Conservation (phyloP, 2,888 invertebrate species). For the Caenorhabditis uteleia region DNA sequence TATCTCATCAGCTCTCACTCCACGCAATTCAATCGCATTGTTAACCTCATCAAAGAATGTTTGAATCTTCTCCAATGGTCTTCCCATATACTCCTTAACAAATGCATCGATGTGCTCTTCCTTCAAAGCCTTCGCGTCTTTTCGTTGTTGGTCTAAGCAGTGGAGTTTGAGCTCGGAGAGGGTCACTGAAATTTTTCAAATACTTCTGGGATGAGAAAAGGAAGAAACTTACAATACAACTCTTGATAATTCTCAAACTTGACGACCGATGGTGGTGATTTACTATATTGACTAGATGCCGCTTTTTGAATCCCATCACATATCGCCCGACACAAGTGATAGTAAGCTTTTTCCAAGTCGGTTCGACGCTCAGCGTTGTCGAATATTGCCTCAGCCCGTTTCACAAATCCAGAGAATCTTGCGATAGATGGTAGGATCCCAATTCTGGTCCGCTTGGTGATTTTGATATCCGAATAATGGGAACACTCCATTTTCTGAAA, state of each 20-base stretch:
- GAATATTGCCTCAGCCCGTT: constrained; percentile 86
- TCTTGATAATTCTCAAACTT: constrained; percentile 96
- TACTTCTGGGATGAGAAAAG: not conserved
- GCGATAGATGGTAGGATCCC: constrained; percentile 63
- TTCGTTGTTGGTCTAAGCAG: constrained; percentile 84
- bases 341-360: constrained; percentile 86
- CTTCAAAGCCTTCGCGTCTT: constrained; percentile 88
- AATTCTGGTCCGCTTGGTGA: constrained; percentile 57
- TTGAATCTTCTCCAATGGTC: constrained; percentile 88
- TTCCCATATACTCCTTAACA: constrained; percentile 91
- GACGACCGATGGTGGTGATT: constrained; percentile 89
- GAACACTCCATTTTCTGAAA: constrained; percentile 50
- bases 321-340: constrained; percentile 75
- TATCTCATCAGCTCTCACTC: constrained; percentile 94
- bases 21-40: constrained; percentile 83
- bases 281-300: constrained; percentile 81
- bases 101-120: constrained; percentile 87
- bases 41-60: constrained; percentile 96
- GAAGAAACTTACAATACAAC: constrained; percentile 76
- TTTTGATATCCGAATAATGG: constrained; percentile 44
- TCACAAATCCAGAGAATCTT: constrained; percentile 76
- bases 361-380: constrained; percentile 84
- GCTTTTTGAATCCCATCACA: constrained; percentile 83
- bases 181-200: constrained; percentile 50
- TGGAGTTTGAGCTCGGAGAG: constrained; percentile 87